Evolutionary conservation across 2,888 invertebrate genomes (phyloP).

Genomic region (Abrostola tripartita): DNA sequence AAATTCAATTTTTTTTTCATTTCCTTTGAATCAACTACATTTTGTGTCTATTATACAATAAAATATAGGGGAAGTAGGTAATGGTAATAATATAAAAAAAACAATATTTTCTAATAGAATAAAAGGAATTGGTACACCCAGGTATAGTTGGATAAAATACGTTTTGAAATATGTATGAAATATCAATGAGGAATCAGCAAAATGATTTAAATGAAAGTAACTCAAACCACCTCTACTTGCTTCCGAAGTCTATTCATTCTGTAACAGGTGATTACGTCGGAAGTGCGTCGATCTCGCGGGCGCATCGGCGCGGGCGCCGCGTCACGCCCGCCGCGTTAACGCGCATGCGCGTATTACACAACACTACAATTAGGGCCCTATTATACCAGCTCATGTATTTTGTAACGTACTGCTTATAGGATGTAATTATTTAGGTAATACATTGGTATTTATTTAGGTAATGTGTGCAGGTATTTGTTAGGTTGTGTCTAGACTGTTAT

Average conservation of each 20-base stretch:
- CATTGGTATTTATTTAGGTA: slow-evolving; percentile 37
- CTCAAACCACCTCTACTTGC: slow-evolving; percentile 19
- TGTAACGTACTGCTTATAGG: slow-evolving; percentile 40
- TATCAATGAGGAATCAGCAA: slow-evolving; percentile 20
- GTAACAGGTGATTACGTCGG: slow-evolving; percentile 54
- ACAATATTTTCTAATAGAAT: too few relatives aligned
- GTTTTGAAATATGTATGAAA: too few relatives aligned
- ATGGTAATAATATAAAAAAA: too few relatives aligned
- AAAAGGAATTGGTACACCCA: too few relatives aligned
- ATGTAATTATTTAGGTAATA: slow-evolving; percentile 43
- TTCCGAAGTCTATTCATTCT: slow-evolving; percentile 30
- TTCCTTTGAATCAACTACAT: too few relatives aligned
- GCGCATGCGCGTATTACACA: slow-evolving; percentile 50
- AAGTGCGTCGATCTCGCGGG: slow-evolving; percentile 53
- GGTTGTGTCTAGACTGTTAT: slow-evolving; percentile 22
- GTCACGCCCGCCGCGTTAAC: slow-evolving; percentile 41
- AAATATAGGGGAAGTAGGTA: too few relatives aligned
- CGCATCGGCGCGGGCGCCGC: slow-evolving; percentile 37
- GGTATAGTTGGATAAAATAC: too few relatives aligned
- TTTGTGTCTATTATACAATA: too few relatives aligned
- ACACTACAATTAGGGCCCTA: slow-evolving; percentile 44
- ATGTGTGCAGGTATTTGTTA: slow-evolving; percentile 22
- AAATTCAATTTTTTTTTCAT: too few relatives aligned
- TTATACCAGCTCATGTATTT: slow-evolving; percentile 49
- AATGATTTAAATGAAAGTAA: slow-evolving; percentile 15